Percentiles rank a stretch among this genome's conserved stretches.
phyloP scores from a whole-genome alignment of 2,888 invertebrate genomes.

The Halictus quadricinctus region DNA sequence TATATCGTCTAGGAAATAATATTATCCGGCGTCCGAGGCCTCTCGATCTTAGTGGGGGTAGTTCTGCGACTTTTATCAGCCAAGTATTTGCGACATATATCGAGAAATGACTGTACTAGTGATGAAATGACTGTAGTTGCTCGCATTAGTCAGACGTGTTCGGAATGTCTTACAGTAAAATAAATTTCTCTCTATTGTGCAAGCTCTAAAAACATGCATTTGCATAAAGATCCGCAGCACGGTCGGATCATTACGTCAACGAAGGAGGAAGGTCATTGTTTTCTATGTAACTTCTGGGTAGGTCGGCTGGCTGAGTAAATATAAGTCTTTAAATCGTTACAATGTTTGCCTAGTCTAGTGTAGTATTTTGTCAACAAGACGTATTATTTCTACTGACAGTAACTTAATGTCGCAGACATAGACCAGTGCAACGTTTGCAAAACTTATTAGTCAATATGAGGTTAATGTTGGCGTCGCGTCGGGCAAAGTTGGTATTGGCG shows the following conservation, averaged over 20 bases:
- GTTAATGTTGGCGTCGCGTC: neutral
- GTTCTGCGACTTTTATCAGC: too few species aligned
- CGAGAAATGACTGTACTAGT: neutral
- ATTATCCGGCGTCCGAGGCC: too few species aligned
- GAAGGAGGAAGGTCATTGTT: neutral
- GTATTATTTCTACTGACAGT: neutral
- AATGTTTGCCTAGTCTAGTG: neutral
- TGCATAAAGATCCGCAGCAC: neutral
- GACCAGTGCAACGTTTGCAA: neutral
- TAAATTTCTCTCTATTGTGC: neutral
- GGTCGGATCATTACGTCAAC: neutral
- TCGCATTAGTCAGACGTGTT: neutral
- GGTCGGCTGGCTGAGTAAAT: neutral
- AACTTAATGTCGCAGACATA: neutral
- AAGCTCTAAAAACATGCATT: neutral
- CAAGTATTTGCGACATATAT: too few species aligned
- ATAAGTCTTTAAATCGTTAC: neutral
- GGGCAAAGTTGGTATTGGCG: neutral
- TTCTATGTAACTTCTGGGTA: neutral
- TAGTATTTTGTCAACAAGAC: neutral
- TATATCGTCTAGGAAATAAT: too few species aligned
- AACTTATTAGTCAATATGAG: neutral
- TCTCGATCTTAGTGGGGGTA: too few species aligned
- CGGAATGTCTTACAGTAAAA: neutral
- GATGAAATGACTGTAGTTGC: too few species aligned